phyloP scores from a whole-genome alignment of 2,888 invertebrate genomes.

The Eristalinus sepulchralis region DNA sequence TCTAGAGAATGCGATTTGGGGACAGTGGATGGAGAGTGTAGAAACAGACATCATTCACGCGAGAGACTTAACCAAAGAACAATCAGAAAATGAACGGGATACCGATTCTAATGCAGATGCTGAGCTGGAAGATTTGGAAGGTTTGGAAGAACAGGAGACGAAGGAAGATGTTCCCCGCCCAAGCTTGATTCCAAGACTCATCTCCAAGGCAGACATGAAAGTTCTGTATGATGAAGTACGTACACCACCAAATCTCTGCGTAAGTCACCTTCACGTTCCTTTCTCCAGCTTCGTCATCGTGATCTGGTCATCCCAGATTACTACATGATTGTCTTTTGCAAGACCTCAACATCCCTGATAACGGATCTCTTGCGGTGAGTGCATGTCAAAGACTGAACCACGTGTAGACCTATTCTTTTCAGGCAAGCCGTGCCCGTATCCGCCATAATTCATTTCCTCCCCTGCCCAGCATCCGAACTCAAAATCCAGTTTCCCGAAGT shows the following conservation, averaged over 20 bases:
- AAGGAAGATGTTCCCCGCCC: background rate
- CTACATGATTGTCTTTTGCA: background rate
- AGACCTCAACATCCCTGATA: background rate
- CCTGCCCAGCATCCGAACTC: constrained; percentile 73
- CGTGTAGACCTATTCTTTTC: background rate
- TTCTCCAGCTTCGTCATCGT: background rate
- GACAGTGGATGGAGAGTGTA: background rate
- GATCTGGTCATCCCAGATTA: background rate
- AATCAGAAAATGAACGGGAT: background rate
- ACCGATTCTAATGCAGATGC: background rate
- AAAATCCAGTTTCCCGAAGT: constrained; percentile 70
- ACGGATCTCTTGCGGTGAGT: background rate
- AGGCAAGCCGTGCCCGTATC: background rate
- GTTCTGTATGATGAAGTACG: background rate
- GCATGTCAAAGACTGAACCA: background rate
- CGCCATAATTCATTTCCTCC: constrained; percentile 76
- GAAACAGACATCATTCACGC: background rate
- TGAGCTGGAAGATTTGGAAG: background rate
- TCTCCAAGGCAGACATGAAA: background rate
- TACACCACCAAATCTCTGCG: background rate
- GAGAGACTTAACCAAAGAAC: background rate
- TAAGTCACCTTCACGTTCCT: background rate
- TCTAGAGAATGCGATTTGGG: background rate
- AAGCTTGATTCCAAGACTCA: background rate
- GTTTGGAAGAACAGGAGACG: background rate